Evolutionary conservation across 1,140 invertebrate genomes (phyloP).

Genomic region (Anastrepha ludens): DNA sequence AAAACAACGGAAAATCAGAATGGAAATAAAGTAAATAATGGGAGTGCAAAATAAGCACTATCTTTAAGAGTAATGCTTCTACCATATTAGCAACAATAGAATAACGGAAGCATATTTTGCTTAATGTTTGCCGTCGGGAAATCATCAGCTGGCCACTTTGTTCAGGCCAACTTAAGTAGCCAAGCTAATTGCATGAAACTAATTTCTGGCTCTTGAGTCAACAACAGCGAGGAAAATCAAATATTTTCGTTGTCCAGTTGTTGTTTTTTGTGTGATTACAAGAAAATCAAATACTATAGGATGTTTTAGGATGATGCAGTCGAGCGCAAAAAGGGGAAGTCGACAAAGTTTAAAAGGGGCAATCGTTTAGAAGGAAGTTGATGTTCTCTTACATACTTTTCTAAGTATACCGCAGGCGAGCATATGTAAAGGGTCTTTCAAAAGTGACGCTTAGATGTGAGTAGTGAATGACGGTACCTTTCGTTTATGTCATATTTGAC

Average conservation of each 20-base stretch:
- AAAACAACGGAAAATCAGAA: no score
- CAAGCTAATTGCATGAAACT: neutral
- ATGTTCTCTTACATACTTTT: no score
- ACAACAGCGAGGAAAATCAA: neutral
- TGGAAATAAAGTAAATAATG: no score
- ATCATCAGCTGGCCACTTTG: constrained; percentile 23
- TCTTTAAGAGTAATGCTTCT: no score
- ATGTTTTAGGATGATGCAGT: neutral
- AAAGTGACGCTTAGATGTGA: no score
- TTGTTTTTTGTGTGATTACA: neutral
- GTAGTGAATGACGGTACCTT: no score
- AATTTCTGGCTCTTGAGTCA: neutral
- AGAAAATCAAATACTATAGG: neutral
- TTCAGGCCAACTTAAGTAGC: neutral
- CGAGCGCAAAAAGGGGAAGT: neutral
- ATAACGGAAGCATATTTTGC: neutral
- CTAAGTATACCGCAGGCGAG: no score
- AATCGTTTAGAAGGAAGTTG: neutral
- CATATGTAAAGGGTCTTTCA: no score
- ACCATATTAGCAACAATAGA: no score
- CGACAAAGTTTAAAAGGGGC: neutral
- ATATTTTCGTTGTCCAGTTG: neutral
- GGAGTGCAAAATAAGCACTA: no score
- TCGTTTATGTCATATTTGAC: no score
- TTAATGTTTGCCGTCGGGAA: neutral